Evolutionary conservation across 37 sponge, comb jelly and placozoan species (phyloP), one percentile per base, ranked within the genome.

Genomic region (Chondrilla cf. caribensis): DNA sequence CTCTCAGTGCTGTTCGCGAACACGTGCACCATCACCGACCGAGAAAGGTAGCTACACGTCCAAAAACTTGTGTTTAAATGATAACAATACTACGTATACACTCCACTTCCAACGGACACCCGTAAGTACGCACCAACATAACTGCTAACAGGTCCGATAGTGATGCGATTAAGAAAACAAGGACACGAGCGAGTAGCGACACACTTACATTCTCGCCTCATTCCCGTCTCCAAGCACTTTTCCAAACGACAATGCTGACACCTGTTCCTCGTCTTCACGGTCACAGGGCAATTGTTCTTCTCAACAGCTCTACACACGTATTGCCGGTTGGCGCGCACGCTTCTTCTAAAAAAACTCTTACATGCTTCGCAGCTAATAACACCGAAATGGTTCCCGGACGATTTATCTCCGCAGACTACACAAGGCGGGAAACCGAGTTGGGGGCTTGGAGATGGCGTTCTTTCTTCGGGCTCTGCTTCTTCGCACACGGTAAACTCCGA

Each of bases 311-410:
- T 77, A 67, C 97, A 97, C 15, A 87, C 84, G 59, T 97, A 97
- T 58, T 86, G 87, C 26, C 93, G 87, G 68, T 81, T 89, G 38
- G 92, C 88, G 8, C 97, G 90, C 24, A 97, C 88, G 58, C 93
- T 94, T 36, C 97, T 78, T 21, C 95, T 80, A 60, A 97, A 97
- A 93, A 97, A 97, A 42, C 95, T 92, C 90, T 97, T 97, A 87
- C 97, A 97, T 15, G 95, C 97, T 71, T 97, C 97, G 72, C 97
- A 97, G 78, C 91, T 92, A n/a, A 90, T 58, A 21, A 97, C 95
- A 14, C 97, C 97, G 58, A 94, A 97, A 75, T 97, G 97, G 72
- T 92, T 94, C 1, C 97, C 97, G 5, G 96, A 89, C 47, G 97
- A 87, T 7, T 82, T 85, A 78, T 97, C 97, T 3, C 90, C 88